Conservation (phyloP, 2,888 invertebrate genomes). For the Hemistola chrysoprasaria region DNA sequence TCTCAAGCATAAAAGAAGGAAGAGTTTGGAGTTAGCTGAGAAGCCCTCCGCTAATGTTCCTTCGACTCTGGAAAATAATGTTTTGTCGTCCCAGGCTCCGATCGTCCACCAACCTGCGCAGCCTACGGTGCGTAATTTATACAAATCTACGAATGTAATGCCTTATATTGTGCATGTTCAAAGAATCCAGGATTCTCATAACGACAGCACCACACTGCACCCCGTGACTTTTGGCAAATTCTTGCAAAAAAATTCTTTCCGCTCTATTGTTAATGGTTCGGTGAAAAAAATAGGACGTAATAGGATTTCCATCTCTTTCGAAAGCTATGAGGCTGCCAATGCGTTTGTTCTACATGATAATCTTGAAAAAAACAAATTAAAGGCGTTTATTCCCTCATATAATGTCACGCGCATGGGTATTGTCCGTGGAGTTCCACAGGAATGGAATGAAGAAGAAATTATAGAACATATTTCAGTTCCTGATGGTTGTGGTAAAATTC, state of each 20-base stretch:
- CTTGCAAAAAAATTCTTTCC: neutral
- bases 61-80: too few species aligned
- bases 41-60: too few species aligned
- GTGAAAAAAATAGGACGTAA: neutral
- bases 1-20: too few species aligned
- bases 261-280: neutral
- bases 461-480: neutral
- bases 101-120: too few species aligned
- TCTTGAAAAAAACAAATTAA: neutral
- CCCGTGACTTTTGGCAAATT: conserved; percentile 8
- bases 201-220: neutral
- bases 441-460: conserved; percentile 3
- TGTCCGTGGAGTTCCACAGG: neutral
- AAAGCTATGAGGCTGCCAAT: neutral
- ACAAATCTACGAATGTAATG: too few species aligned
- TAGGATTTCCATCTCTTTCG: neutral
- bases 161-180: conserved; percentile 5
- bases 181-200: neutral
- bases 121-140: too few species aligned
- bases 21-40: too few species aligned
- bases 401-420: neutral
- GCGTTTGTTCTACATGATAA: neutral
- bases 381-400: neutral
- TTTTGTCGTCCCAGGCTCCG: too few species aligned
- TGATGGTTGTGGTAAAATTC: conserved; percentile 1